phyloP scores from a whole-genome alignment of 2,113 vertebrate species.

The Paracanthobrama guichenoti region DNA sequence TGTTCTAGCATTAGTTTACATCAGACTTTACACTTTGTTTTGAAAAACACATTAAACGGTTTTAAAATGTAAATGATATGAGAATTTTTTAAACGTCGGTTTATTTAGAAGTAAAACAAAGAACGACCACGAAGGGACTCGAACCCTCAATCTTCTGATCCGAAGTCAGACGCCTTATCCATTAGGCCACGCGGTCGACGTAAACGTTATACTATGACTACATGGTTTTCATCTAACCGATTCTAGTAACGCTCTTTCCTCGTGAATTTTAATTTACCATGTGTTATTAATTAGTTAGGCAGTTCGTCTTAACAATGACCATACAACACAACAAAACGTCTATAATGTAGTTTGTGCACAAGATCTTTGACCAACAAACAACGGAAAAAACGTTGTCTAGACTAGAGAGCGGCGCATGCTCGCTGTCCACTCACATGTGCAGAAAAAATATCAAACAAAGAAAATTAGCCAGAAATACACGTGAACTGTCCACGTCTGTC shows the following conservation, averaged over 20 bases:
- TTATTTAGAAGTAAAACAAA: slow-evolving; percentile 35
- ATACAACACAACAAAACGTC: too few relatives aligned
- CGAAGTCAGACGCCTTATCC: slow-evolving; percentile 84
- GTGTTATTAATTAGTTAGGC: too few relatives aligned
- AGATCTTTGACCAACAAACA: too few relatives aligned
- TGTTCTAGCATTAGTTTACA: rapidly evolving
- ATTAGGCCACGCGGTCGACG: slow-evolving; percentile 79
- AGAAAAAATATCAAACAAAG: too few relatives aligned
- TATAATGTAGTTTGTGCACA: too few relatives aligned
- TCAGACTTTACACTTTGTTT: too few relatives aligned
- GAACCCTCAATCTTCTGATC: slow-evolving; percentile 85
- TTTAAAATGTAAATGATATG: rapidly evolving
- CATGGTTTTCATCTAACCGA: not conserved
- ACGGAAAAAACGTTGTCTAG: too few relatives aligned
- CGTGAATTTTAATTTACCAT: not conserved
- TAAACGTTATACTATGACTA: rapidly evolving
- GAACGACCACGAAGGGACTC: slow-evolving; percentile 79
- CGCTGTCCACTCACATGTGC: too few relatives aligned
- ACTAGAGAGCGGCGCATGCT: too few relatives aligned
- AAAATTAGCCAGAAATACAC: too few relatives aligned
- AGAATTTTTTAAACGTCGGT: not conserved
- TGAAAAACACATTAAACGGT: rapidly evolving
- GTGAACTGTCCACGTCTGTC: too few relatives aligned
- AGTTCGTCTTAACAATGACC: too few relatives aligned
- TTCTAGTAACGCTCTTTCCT: not conserved